Percentiles rank a stretch among this genome's conserved stretches.
phyloP scores from a whole-genome alignment of 2,113 vertebrate species.

The Elgaria multicarinata region DNA sequence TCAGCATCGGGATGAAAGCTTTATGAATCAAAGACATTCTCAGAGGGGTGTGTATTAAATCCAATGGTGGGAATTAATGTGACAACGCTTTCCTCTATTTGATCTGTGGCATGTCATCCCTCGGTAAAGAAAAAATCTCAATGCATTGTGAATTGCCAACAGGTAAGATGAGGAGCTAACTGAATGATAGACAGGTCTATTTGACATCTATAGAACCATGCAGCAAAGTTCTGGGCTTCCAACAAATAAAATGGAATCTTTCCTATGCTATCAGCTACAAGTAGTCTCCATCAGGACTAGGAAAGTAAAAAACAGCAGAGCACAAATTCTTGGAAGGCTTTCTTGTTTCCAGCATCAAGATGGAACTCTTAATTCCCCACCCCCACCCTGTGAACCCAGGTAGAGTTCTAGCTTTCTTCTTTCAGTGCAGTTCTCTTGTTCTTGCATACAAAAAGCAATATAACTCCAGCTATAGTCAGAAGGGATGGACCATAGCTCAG shows the following conservation, averaged over 20 bases:
- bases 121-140: slow-evolving; percentile 1
- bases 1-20: slow-evolving; percentile 4
- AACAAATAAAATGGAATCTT: background rate
- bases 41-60: background rate
- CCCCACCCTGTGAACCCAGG: background rate
- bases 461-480: too few relatives aligned
- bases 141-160: slow-evolving; percentile 2
- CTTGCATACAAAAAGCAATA: background rate
- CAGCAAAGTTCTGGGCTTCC: background rate
- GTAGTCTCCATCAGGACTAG: background rate
- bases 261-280: background rate
- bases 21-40: background rate
- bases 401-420: background rate
- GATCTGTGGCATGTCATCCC: background rate
- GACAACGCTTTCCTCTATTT: slow-evolving; percentile 21
- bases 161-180: background rate
- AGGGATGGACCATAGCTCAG: background rate
- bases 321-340: background rate
- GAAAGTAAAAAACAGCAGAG: background rate
- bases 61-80: slow-evolving; percentile 18
- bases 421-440: too few relatives aligned
- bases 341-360: background rate
- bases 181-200: background rate
- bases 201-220: background rate
- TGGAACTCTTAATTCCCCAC: background rate